Base-by-base conservation (phyloP, 2,797 vertebrate genomes). In the Chelon auratus region DNA sequence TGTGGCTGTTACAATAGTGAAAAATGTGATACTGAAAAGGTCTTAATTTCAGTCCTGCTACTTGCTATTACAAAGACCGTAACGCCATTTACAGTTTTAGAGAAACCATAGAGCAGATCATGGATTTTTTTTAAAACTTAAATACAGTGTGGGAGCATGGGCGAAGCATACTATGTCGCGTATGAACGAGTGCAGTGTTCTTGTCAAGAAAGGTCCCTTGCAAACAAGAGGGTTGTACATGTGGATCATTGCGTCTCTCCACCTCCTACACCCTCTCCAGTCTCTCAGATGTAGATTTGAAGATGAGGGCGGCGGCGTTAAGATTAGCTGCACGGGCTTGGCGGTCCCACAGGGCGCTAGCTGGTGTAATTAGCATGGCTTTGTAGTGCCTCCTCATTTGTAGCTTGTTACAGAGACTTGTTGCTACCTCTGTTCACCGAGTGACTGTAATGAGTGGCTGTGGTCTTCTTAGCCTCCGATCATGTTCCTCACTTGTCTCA, bases 331-430 rank as follows among this genome's bases (percentile, higher is more conserved):
- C 75, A 52, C 17, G 75, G 78, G 75, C 85, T 84, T 69, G 85
- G 72, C 63, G 39, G 79, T 83, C 88, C 82, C 86, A 67, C 68
- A 56, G 84, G 83, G 76, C 17, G 15, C 58, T 40, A 26, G 65
- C 71, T 54, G 67, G 72, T 60, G 82, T 92, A 87, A 91, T 94
- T 93, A 91, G 84, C 90, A 91, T 92, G 71, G 43, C 91, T 93
- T 90, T 93, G 88, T 89, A 81, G 87, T 81, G 81, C 73, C 81
- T 89, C 72, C 77, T 91, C 89, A 86, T 91, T 87, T 88, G 88
- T 85, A 81, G 76, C 76, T 82, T 82, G 83, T 89, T 87, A 81
- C 52, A 15, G 54, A 72, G 73, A 85, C 81, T 78, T 86, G 87
- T 89, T 86, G 88, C 86, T 69, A 59, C 82, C 42, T 83, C 66